Base-by-base conservation (phyloP, 2,113 vertebrate species). In the Pogonocichla stellata region DNA sequence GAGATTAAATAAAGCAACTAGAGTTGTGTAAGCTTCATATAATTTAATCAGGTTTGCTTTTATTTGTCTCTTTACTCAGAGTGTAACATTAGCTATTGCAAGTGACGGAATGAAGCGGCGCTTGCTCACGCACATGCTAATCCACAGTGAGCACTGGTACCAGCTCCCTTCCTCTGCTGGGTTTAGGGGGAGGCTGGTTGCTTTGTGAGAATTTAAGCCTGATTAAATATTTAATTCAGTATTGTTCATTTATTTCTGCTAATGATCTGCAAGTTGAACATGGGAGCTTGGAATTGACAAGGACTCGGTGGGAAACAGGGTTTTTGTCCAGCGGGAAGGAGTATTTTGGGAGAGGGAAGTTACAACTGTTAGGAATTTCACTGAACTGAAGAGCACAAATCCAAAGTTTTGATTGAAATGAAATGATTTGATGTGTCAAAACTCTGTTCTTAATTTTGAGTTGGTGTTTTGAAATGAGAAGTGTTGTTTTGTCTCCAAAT, bases 11-110 rank as follows among this genome's bases (percentile, higher is more conserved):
- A 93, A 90, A 88, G 90, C 93, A 93, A 87, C 80, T 93, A 78
- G 69, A 79, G 87, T 96, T 97, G 88, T 96, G 77, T 94, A 95
- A 96, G 94, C 90, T 80, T 95, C 75, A 45, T 90, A 81, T 95
- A 96, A 95, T 97, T 95, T 92, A 96, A 96, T 97, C 95, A 92
- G 90, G 90, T 95, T 96, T 95, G 83, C 94, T 93, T 97, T 96
- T 95, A 94, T 97, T 96, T 97, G 93, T 96, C 92, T 93, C 86
- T 95, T 92, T 96, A 93, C 92, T 93, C 89, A 15, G 92, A 95
- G 75, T 92, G 92, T 97, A 96, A 95, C 95, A 79, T 93, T 96
- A 96, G 94, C 81, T 93, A 90, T 95, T 95, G 92, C 86, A 36
- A 93, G 91, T 90, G 95, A 93, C 16, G 73, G 92, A 75, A 90